These are phyloP conservation scores for Aproaerema taeniolella DNA, from an alignment of 2,888 invertebrate genomes.

Conservation along the genomic window DNA sequence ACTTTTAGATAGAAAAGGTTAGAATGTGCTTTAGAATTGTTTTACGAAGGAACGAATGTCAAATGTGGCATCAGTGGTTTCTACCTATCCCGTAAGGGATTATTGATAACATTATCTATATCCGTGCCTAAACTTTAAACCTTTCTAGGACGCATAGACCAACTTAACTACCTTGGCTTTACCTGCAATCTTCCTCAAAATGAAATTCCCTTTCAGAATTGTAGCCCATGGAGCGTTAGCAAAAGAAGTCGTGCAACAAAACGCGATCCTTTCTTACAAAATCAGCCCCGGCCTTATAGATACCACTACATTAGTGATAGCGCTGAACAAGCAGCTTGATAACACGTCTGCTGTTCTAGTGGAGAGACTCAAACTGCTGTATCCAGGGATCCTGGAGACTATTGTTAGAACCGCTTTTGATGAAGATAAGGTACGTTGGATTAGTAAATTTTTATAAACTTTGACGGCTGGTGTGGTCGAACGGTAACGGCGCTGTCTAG, in stretches of 20 bases:
- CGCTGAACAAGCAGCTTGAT: conserved; percentile 47
- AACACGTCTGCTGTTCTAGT: conserved; percentile 32
- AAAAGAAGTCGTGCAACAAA: conserved; percentile 64
- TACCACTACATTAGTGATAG: conserved; percentile 40
- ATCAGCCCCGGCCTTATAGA: conserved; percentile 51
- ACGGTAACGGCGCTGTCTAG: too few species aligned
- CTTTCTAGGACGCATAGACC: too few species aligned
- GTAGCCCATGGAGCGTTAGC: conserved; percentile 64
- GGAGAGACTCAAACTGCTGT: conserved; percentile 35
- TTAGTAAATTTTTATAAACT: neutral
- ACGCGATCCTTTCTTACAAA: conserved; percentile 55
- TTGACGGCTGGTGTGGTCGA: too few species aligned
- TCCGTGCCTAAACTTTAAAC: too few species aligned
- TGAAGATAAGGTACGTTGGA: conserved; percentile 50
- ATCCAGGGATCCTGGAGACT: conserved; percentile 41
- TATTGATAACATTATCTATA: too few species aligned
- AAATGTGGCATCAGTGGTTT: too few species aligned
- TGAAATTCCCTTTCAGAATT: conserved; percentile 50
- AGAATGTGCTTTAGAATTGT: too few species aligned
- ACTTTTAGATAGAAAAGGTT: too few species aligned
- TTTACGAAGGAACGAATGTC: too few species aligned
- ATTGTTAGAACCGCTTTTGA: conserved; percentile 49
- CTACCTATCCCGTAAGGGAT: too few species aligned
- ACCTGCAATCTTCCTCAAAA: too few species aligned
- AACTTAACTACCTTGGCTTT: too few species aligned